phyloP scores from a whole-genome alignment of 2,113 vertebrate species.

The Alectura lathami region DNA sequence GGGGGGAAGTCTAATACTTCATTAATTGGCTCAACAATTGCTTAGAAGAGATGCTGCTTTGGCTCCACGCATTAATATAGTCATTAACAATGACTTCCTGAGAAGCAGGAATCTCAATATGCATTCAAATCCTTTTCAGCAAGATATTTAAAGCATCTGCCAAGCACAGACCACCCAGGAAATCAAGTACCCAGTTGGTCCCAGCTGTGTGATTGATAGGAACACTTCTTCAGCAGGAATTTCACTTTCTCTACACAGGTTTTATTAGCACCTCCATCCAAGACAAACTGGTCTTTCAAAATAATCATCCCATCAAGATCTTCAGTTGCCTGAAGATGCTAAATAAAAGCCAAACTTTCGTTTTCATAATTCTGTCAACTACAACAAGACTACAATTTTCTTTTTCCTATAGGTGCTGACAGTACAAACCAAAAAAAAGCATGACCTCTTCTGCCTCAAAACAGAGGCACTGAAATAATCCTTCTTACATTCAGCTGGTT shows the following conservation, averaged over 20 bases:
- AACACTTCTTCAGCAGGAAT: not conserved
- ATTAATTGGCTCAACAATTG: not conserved
- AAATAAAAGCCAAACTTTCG: not conserved
- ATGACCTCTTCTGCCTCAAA: not conserved
- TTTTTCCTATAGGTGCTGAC: not conserved
- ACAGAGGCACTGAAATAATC: not conserved
- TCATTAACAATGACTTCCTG: not conserved
- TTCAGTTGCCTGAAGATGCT: not conserved
- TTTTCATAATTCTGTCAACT: not conserved
- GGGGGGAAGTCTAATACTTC: not conserved
- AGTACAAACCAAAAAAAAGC: not conserved
- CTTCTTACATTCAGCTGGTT: not conserved
- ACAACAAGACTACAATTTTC: accelerated
- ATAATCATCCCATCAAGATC: not conserved
- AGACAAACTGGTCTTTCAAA: not conserved
- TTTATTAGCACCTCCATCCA: not conserved
- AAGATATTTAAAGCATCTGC: not conserved
- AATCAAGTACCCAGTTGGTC: not conserved
- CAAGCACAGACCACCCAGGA: not conserved
- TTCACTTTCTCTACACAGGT: not conserved
- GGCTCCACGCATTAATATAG: not conserved
- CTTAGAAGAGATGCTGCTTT: not conserved
- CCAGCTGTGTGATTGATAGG: not conserved
- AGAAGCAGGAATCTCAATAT: not conserved
- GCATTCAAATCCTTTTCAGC: not conserved